Evolutionary conservation across 2,797 vertebrate species (phyloP).

Genomic region (Enteromius treurensis): DNA sequence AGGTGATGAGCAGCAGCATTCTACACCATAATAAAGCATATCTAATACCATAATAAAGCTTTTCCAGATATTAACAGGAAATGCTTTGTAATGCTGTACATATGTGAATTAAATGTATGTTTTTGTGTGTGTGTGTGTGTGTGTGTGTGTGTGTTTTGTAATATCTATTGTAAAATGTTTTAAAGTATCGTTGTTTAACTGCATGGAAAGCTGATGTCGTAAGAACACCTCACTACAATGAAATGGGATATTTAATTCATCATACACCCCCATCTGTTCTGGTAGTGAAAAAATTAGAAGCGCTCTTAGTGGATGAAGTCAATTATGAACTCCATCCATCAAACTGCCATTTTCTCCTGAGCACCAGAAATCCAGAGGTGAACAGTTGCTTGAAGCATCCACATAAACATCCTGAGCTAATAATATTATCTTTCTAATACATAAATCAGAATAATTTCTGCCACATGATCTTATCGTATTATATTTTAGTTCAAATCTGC

Average conservation of each 20-base stretch:
- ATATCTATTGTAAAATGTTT: neutral
- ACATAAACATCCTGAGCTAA: constrained; percentile 30
- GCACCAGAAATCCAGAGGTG: constrained; percentile 53
- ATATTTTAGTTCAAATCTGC: constrained; percentile 2
- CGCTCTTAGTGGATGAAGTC: constrained; percentile 65
- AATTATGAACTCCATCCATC: constrained; percentile 73
- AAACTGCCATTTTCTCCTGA: constrained; percentile 62
- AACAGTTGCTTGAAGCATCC: constrained; percentile 46
- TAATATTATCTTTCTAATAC: constrained; percentile 26
- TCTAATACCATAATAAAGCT: neutral
- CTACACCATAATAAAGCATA: neutral
- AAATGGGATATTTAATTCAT: constrained; percentile 63
- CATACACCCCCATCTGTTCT: constrained; percentile 63
- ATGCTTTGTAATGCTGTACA: neutral
- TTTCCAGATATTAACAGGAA: neutral
- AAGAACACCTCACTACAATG: constrained; percentile 14
- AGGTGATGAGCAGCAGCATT: neutral
- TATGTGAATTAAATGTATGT: neutral
- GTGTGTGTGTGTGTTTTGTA: no score
- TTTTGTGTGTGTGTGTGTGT: no score
- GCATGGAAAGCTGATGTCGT: neutral
- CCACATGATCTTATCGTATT: neutral
- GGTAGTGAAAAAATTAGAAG: constrained; percentile 63
- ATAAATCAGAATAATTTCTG: constrained; percentile 27
- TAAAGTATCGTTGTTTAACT: neutral